Evolutionary conservation across 2,888 invertebrate genomes (phyloP).

Genomic region (Cheilosia grossa): DNA sequence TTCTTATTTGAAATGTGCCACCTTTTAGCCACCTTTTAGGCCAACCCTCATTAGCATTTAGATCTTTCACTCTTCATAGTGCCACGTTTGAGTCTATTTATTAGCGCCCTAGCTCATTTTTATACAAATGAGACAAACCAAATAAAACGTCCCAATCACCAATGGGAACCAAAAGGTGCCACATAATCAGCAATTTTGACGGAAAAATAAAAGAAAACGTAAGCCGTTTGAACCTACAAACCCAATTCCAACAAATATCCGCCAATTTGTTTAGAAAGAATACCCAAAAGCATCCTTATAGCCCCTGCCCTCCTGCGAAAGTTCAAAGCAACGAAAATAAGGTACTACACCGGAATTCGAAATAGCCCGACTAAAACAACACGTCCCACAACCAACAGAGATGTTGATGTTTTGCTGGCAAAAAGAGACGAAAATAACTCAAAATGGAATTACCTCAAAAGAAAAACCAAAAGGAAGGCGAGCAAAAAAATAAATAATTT

Average conservation of each 20-base stretch:
- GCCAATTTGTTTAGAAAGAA: conserved; percentile 24
- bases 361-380: conserved; percentile 25
- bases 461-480: conserved; percentile 8
- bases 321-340: conserved; percentile 34
- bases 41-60: too few relatives aligned
- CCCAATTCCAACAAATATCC: conserved; percentile 5
- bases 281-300: neutral
- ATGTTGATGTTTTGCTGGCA: conserved; percentile 13
- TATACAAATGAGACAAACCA: too few relatives aligned
- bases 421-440: conserved; percentile 36
- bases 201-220: neutral
- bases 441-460: conserved; percentile 55
- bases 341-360: conserved; percentile 23
- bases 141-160: neutral
- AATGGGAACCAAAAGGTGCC: neutral
- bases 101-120: too few relatives aligned
- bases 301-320: neutral
- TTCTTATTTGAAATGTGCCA: too few relatives aligned
- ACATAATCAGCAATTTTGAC: neutral
- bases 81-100: too few relatives aligned
- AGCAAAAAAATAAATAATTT: conserved; percentile 64
- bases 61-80: too few relatives aligned
- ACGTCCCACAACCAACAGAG: conserved; percentile 48
- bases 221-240: neutral
- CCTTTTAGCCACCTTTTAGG: too few relatives aligned